These are phyloP conservation scores for Latheticus oryzae DNA, from an alignment of 2,888 invertebrate species.

Conservation along the genomic window DNA sequence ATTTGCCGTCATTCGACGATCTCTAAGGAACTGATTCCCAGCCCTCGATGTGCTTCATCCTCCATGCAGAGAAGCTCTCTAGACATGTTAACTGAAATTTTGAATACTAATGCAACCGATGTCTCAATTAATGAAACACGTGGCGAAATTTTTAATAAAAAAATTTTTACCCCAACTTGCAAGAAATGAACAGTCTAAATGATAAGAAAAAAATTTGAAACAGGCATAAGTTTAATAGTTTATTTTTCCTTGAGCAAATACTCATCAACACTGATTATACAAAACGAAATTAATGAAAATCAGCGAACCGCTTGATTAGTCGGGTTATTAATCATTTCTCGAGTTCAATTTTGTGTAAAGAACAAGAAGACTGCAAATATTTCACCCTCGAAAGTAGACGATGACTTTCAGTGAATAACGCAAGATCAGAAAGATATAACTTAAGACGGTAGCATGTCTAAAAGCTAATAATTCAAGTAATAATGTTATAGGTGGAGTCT, in stretches of 20 bases:
- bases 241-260: conserved; percentile 38
- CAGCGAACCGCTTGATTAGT: conserved; percentile 62
- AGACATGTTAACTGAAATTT: conserved; percentile 31
- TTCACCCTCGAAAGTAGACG: conserved; percentile 30
- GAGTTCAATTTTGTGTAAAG: conserved; percentile 45
- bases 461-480: conserved; percentile 31
- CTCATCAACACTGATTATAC: conserved; percentile 39
- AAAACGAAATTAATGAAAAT: conserved; percentile 61
- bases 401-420: conserved; percentile 27
- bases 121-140: conserved; percentile 17
- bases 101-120: conserved; percentile 28
- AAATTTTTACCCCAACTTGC: not conserved
- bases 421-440: conserved; percentile 24
- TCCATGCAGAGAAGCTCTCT: conserved; percentile 28
- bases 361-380: conserved; percentile 33
- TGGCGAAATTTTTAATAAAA: not conserved
- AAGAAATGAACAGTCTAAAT: too few relatives aligned
- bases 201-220: too few relatives aligned
- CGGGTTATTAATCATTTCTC: conserved; percentile 60
- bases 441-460: conserved; percentile 15
- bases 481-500: conserved; percentile 23
- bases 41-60: conserved; percentile 28
- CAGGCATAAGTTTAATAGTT: conserved; percentile 30
- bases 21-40: conserved; percentile 36
- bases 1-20: conserved; percentile 40